Conservation (phyloP, 2,113 vertebrate genomes). For the Gulo gulo region DNA sequence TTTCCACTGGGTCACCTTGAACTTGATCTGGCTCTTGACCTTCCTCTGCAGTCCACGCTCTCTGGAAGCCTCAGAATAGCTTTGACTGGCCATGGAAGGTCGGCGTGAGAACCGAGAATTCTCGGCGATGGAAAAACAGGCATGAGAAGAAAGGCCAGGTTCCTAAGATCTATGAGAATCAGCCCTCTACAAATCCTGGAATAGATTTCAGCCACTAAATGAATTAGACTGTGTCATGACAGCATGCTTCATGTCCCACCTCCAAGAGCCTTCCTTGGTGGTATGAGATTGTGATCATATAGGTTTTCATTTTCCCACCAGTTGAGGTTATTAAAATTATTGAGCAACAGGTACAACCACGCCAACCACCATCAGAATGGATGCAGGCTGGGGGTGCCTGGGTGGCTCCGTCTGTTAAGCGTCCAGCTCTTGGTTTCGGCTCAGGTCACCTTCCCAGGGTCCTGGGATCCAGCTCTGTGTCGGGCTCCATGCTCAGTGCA, state of each 20-base stretch:
- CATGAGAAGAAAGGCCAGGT: neutral
- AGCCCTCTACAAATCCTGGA: neutral
- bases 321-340: neutral
- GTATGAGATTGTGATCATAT: neutral
- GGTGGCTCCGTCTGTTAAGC: neutral
- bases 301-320: neutral
- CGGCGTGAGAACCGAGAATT: neutral
- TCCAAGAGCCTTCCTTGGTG: neutral
- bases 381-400: neutral
- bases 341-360: neutral
- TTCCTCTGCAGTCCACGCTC: neutral
- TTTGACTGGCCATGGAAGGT: neutral
- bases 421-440: neutral
- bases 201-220: neutral
- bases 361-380: neutral
- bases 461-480: no score
- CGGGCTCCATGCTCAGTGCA: no score
- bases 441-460: neutral
- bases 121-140: neutral
- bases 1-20: neutral
- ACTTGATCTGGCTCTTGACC: neutral
- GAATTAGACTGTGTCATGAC: neutral
- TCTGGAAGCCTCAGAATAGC: neutral
- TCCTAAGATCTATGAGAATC: neutral
- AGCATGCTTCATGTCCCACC: neutral